Base-by-base conservation (phyloP, 2,888 invertebrate species). In the Apamea crenata region DNA sequence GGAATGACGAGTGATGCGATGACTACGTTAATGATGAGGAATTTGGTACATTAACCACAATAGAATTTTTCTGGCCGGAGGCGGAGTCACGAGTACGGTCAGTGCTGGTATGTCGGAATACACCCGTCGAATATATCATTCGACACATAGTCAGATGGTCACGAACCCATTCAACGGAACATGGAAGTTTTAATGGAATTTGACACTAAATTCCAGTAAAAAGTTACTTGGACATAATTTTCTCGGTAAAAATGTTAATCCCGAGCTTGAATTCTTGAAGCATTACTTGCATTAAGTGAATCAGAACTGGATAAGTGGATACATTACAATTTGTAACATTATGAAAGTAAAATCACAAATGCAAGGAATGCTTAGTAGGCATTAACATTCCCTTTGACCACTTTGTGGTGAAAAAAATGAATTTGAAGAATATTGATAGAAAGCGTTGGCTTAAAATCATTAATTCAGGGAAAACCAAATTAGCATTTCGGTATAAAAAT, bases 11-110 rank as follows among this genome's bases (percentile, higher is more conserved):
- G 91, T 92, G 92, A 92, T 93, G 91, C 92, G 92, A 92, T 93
- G 93, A 92, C 92, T 92, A 93, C 92, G 94, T 94, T 95, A 95
- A 95, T 95, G 94, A 95, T 94, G 94, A 94, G 94, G 95, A 95
- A 96, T 96, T 96, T 94, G 95, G 96, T 96, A 96, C 95, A 94
- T 94, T 95, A 95, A 95, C 94, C 95, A 96, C 96, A 95, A 95
- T 96, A 96, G 95, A 96, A 95, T 96, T 95, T 96, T 96, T 96
- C 95, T 95, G 92, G 91, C 94, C 93, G 93, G 93, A 94, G 95
- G 94, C 95, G 93, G 91, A 94, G 94, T 94, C 94, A 94, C 94
- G 94, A 94, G 92, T 91, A 90, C 89, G 90, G 90, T 83, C 89
- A 88, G 89, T 90, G 88, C 89, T 91, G 94, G 94, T 93, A 94